Percentiles rank a stretch among this genome's conserved stretches.
Conservation (phyloP, 2,113 vertebrate species). For the Desmodus rotundus region DNA sequence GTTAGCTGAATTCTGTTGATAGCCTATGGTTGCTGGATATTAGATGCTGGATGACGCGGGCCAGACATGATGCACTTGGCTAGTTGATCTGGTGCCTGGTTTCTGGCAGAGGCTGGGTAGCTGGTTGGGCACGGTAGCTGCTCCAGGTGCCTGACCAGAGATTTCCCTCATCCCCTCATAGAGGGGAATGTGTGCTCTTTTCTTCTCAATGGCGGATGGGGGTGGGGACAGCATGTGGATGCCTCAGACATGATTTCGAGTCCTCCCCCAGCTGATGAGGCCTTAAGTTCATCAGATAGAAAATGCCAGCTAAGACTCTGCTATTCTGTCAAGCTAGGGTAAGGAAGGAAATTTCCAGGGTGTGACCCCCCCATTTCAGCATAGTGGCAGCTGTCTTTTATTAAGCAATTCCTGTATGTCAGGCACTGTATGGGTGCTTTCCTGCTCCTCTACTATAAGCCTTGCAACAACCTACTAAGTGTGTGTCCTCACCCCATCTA, state of each 20-base stretch:
- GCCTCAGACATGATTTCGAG: neutral
- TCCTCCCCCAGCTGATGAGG: neutral
- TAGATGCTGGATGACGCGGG: neutral
- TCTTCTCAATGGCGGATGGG: neutral
- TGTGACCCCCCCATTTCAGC: rapidly evolving
- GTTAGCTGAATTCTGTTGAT: neutral
- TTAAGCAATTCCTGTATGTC: neutral
- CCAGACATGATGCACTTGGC: neutral
- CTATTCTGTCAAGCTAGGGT: neutral
- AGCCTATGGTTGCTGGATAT: neutral
- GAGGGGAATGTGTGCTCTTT: neutral
- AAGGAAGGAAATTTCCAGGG: neutral
- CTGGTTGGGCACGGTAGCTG: neutral
- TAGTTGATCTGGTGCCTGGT: neutral
- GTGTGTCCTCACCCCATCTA: neutral
- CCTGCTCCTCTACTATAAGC: neutral
- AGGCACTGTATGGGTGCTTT: neutral
- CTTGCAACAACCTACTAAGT: neutral
- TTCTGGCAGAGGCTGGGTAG: neutral
- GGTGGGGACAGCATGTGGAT: neutral
- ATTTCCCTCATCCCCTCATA: rapidly evolving
- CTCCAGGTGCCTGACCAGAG: neutral
- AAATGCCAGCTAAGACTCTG: neutral
- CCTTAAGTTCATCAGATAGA: neutral
- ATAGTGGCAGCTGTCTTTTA: neutral